Base-by-base conservation (phyloP, 2,797 vertebrate genomes). In the Pteronotus mesoamericanus region DNA sequence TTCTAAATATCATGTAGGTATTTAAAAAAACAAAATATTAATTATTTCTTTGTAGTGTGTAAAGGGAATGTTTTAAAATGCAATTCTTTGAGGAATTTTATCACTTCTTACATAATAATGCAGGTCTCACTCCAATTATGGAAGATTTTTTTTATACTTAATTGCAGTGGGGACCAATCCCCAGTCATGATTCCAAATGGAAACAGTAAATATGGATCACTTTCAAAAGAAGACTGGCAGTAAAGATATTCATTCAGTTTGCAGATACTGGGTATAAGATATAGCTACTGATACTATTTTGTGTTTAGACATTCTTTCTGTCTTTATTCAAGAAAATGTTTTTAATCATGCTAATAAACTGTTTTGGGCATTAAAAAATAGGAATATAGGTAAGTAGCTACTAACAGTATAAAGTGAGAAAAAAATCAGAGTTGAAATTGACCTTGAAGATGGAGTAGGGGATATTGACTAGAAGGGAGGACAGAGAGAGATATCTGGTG, bases 261-360 rank as follows among this genome's bases (percentile, higher is more conserved):
- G 84, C 94, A 97, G 95, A 92, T 95, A 59, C 89, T 97, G 98
- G 96, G 98, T 97, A 87, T 95, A 97, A 98, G 96, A 89, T 97
- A 95, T 98, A 97, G 96, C 98, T 98, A 97, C 96, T 97, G 98
- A 97, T 97, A 89, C 88, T 98, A 97, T 98, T 98, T 98, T 97
- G 97, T 98, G 97, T 97, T 98, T 96, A 97, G 97, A 96, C 97
- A 71, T 97, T 98, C 97, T 96, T 98, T 96, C 86, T 98, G 98
- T 98, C 98, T 96, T 97, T 98, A 97, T 98, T 98, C 98, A 97
- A 97, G 79, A 97, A 98, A 92, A 59, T 98, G 97, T 98, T 98
- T 99, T 98, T 98, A 98, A 98, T 98, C 98, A 98, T 98, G 98
- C 98, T 98, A 99, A 99, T 99, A 98, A 99, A 99, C 96, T 93